Base-by-base conservation (phyloP, 2,888 invertebrate species). In the Diogma glabrata region DNA sequence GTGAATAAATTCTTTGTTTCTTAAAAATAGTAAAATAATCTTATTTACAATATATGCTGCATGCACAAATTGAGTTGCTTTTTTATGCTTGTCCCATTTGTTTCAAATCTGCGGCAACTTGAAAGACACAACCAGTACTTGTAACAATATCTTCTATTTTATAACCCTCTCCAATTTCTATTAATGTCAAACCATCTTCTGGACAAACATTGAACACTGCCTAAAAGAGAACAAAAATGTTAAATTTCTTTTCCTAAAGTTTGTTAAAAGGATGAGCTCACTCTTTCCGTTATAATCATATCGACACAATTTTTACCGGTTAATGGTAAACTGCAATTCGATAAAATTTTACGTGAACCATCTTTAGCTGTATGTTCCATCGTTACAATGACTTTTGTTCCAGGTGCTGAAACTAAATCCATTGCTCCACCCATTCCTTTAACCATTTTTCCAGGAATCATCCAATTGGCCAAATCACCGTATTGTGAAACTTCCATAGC, bases 391-490 rank as follows among this genome's bases (percentile, higher is more conserved):
- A 99, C 97, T 74, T 88, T 94, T 8, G 95, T 92, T 24, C 79
- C 77, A 0, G 86, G 84, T 8, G 91, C 87, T 2, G 93, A 84
- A 3, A 99, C 97, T 54, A 99, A 75, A 71, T 99, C 99, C 99
- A 99, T 99, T 0, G 99, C 99, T 26, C 99, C 99, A 36, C 99
- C 99, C 97, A 99, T 99, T 43, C 99, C 97, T 72, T 96, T 97
- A 2, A 97, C 94, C 72, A 96, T 75, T 73, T 92, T 93, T 26
- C 94, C 94, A 28, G 99, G 99, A 63, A 99, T 95, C 95, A 99
- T 96, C 96, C 97, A 99, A 66, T 99, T 99, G 9, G 99, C 97
- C 57, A 99, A 73, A 72, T 99, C 99, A 8, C 99, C 99, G 60
- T 79, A 86, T 61, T 84, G 81, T 0, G 97, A 96, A 1, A 99